Base-by-base conservation (phyloP, 2,797 vertebrate species). In the Pipistrellus pygmaeus region DNA sequence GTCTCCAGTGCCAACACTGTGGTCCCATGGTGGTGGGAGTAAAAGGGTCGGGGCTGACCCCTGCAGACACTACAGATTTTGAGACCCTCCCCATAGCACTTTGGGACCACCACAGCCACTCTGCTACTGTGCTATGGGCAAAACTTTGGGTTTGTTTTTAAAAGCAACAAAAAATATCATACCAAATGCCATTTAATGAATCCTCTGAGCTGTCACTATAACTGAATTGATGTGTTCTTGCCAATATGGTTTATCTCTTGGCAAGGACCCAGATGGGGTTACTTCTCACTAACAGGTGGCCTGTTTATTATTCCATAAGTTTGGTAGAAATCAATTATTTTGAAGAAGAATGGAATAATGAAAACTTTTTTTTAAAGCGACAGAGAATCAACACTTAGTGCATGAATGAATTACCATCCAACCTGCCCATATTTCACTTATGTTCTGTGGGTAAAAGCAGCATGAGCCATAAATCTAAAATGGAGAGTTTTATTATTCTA, bases 261-360 rank as follows among this genome's bases (percentile, higher is more conserved):
- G 82, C 73, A 75, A 95, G 71, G 62, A 85, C 66, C 91, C 96
- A 96, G 85, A 94, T 75, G 91, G 95, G 91, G 78, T 60, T 38
- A 80, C 80, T 94, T 87, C 94, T 95, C 57, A 90, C 66, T 93
- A 96, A 96, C 85, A 95, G 85, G 97, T 93, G 84, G 93, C 66
- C 78, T 88, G 32, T 93, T 97, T 80, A 95, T 91, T 93, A 96
- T 94, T 92, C 86, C 72, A 89, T 23, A 83, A 90, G 88, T 87
- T 92, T 93, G 64, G 35, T 20, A 41, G 68, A 64, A 96, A 94
- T 73, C 64, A 82, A 95, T 81, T 88, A 87, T 85, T 94, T 53
- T 82, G 80, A 87, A 76, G 76, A 85, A 84, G 72, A 94, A 88
- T 71, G 76, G 64, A 95, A 93, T 66, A 84, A 93, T 62, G 68